Percentiles rank a stretch among this genome's conserved stretches.
Evolutionary conservation across 2,888 invertebrate genomes (phyloP).

Genomic region (Trachelus troglodyta): DNA sequence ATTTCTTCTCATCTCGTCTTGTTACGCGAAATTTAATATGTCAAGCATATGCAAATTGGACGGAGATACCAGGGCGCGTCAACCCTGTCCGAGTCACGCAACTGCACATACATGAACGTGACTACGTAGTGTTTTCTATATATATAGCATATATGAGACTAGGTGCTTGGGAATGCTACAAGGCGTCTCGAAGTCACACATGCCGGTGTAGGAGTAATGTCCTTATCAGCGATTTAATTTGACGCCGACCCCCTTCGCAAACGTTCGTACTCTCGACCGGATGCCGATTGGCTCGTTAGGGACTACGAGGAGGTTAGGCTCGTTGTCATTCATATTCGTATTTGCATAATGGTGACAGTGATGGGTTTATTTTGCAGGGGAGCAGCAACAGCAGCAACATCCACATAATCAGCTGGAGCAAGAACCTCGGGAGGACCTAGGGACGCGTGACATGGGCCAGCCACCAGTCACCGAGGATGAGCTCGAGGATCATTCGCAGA

Average conservation of each 20-base stretch:
- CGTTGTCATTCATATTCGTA: constrained; percentile 19
- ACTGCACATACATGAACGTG: not conserved
- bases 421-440: constrained; percentile 30
- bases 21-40: not conserved
- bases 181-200: not conserved
- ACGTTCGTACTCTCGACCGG: not conserved
- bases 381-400: constrained; percentile 32
- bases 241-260: not conserved
- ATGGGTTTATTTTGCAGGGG: constrained; percentile 34
- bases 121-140: not conserved
- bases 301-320: not conserved
- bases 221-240: not conserved
- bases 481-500: constrained; percentile 22
- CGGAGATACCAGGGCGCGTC: not conserved
- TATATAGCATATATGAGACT: not conserved
- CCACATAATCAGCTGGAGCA: not conserved
- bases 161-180: not conserved
- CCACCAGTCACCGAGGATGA: constrained; percentile 11
- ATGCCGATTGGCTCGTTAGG: not conserved
- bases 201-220: not conserved
- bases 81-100: not conserved
- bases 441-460: constrained; percentile 27
- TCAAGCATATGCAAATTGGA: not conserved
- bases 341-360: constrained; percentile 34
- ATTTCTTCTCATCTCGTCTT: not conserved